A percentile compares a stretch with the other conserved stretches of the same genome.
phyloP scores from a whole-genome alignment of 1,140 invertebrate species.

The Anoplophora glabripennis region DNA sequence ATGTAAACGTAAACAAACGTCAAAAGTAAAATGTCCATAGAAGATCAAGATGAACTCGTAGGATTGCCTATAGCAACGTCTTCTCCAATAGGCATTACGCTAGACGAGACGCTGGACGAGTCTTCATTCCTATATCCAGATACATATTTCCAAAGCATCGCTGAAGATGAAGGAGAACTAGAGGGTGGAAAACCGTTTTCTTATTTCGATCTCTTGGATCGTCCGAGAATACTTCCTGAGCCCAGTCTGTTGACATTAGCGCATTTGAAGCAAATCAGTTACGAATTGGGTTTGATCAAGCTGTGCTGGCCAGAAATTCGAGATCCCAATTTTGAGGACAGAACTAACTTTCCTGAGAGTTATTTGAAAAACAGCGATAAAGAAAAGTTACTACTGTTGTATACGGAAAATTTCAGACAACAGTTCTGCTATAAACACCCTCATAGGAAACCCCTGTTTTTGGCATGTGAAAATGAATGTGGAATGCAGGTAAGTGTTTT shows the following conservation, averaged over 20 bases:
- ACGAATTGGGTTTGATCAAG: slow-evolving; percentile 53
- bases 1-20: too few relatives aligned
- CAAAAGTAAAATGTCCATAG: too few relatives aligned
- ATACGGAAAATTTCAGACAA: slow-evolving; percentile 79
- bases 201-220: slow-evolving; percentile 40
- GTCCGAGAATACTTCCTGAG: slow-evolving; percentile 31
- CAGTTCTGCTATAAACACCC: slow-evolving; percentile 70
- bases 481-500: slow-evolving; percentile 45
- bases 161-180: too few relatives aligned
- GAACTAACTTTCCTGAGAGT: slow-evolving; percentile 61
- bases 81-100: too few relatives aligned
- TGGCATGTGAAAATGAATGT: slow-evolving; percentile 81
- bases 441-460: slow-evolving; percentile 66
- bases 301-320: slow-evolving; percentile 55
- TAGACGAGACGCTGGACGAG: too few relatives aligned
- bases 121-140: too few relatives aligned
- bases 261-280: slow-evolving; percentile 48
- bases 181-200: slow-evolving; percentile 23
- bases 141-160: too few relatives aligned
- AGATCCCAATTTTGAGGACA: slow-evolving; percentile 53
- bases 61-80: too few relatives aligned
- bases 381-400: slow-evolving; percentile 72
- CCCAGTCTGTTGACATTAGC: slow-evolving; percentile 43
- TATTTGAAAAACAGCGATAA: slow-evolving; percentile 73
- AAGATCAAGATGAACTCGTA: too few relatives aligned